phyloP scores from a whole-genome alignment of 2,113 vertebrate genomes.

The Pollachius pollachius region DNA sequence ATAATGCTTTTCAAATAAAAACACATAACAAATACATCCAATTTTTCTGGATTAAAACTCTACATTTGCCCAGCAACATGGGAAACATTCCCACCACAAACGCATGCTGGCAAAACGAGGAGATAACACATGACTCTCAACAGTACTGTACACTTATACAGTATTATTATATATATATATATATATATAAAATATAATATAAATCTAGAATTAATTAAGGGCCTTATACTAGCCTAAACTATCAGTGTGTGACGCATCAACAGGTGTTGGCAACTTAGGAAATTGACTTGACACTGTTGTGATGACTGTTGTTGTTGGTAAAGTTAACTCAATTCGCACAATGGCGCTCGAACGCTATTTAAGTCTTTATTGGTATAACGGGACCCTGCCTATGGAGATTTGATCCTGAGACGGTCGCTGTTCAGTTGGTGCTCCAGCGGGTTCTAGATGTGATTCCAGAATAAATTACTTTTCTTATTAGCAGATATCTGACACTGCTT shows the following conservation, averaged over 20 bases:
- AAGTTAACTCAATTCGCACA: background rate
- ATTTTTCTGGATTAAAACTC: too few species aligned
- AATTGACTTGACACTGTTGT: constrained; percentile 7
- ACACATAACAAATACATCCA: too few species aligned
- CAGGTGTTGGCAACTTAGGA: constrained; percentile 7
- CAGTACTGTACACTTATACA: too few species aligned
- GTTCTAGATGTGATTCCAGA: constrained; percentile 22
- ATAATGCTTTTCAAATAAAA: too few species aligned
- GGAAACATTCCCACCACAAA: too few species aligned
- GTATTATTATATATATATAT: too few species aligned
- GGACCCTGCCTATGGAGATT: constrained; percentile 17
- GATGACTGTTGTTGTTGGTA: constrained; percentile 10
- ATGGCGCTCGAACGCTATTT: constrained; percentile 13
- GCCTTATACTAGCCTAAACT: background rate
- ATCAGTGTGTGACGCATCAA: constrained; percentile 15
- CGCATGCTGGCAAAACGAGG: too few species aligned
- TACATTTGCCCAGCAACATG: too few species aligned
- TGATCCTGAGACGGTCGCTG: constrained; percentile 16
- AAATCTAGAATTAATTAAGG: too few species aligned
- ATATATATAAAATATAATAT: too few species aligned
- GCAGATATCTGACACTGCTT: constrained; percentile 22
- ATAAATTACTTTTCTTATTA: constrained; percentile 24
- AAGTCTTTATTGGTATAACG: constrained; percentile 29
- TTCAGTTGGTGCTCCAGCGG: constrained; percentile 17
- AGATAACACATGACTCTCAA: too few species aligned